These are phyloP conservation scores for Ochropleura plecta DNA, from an alignment of 2,888 invertebrate genomes.

Conservation along the genomic window DNA sequence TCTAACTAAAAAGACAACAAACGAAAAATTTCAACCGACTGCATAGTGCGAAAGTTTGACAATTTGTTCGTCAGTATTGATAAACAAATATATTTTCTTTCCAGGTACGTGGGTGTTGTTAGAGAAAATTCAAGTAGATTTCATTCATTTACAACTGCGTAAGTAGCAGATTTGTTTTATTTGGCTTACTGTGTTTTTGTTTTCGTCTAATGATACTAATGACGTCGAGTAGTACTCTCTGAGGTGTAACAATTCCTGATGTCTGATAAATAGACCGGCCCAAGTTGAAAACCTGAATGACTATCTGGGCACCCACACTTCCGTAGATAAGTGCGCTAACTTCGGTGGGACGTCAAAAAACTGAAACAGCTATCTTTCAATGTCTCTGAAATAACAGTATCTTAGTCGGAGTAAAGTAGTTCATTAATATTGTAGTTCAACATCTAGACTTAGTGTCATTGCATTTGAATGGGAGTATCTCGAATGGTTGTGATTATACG, in stretches of 20 bases:
- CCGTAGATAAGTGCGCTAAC: constrained; percentile 62
- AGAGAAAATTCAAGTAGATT: constrained; percentile 83
- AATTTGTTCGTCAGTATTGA: constrained; percentile 55
- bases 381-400: constrained; percentile 55
- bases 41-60: constrained; percentile 5
- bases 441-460: constrained; percentile 72
- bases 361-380: constrained; percentile 73
- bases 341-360: constrained; percentile 75
- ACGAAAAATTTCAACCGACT: background rate
- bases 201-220: constrained; percentile 48
- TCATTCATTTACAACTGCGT: constrained; percentile 82
- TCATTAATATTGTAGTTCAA: constrained; percentile 72
- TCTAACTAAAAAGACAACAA: background rate
- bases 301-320: constrained; percentile 49
- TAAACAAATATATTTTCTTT: constrained; percentile 69
- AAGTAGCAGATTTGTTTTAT: constrained; percentile 84
- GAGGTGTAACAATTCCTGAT: constrained; percentile 24
- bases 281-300: constrained; percentile 50
- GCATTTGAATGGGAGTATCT: constrained; percentile 75
- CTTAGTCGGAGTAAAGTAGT: constrained; percentile 64
- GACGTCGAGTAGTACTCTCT: constrained; percentile 24
- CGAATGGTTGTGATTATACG: constrained; percentile 74
- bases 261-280: constrained; percentile 42
- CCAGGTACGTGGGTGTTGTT: constrained; percentile 87
- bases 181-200: constrained; percentile 68